phyloP scores from a whole-genome alignment of 2,113 vertebrate genomes.

The Platycercus adscitus region DNA sequence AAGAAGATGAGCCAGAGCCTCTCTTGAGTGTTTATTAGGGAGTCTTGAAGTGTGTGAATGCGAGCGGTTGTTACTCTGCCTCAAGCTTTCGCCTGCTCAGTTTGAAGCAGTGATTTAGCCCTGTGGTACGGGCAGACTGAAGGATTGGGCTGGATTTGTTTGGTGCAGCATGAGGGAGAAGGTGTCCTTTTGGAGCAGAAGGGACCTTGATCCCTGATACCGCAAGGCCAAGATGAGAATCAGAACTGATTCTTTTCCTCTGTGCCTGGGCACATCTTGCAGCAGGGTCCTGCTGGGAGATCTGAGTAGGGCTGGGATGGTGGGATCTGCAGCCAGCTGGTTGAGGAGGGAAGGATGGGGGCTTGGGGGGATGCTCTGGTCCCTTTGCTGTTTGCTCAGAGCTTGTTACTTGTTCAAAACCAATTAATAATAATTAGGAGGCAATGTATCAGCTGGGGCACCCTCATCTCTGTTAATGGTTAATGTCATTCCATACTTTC shows the following conservation, averaged over 20 bases:
- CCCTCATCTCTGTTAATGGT: background rate
- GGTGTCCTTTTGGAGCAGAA: background rate
- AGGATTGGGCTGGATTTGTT: background rate
- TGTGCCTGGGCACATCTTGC: background rate
- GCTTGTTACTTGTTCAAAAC: background rate
- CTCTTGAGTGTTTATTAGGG: background rate
- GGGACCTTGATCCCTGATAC: fast-evolving
- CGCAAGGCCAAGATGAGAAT: background rate
- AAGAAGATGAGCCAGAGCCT: background rate
- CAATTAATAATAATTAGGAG: background rate
- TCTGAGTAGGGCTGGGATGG: background rate
- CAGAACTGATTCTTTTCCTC: background rate
- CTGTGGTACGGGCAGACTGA: fast-evolving
- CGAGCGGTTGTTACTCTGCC: background rate
- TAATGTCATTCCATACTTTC: background rate
- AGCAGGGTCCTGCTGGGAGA: background rate
- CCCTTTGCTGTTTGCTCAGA: background rate
- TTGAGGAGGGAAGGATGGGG: background rate
- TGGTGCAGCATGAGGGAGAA: fast-evolving
- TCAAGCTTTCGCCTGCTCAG: background rate
- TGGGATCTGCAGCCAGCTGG: fast-evolving
- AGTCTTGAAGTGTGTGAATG: background rate
- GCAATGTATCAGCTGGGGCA: background rate
- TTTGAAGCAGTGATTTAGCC: fast-evolving
- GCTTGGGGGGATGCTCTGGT: background rate